Percentiles rank a stretch among this genome's conserved stretches.
Evolutionary conservation across 2,888 invertebrate genomes (phyloP).

Genomic region (Pasiphila rectangulata): DNA sequence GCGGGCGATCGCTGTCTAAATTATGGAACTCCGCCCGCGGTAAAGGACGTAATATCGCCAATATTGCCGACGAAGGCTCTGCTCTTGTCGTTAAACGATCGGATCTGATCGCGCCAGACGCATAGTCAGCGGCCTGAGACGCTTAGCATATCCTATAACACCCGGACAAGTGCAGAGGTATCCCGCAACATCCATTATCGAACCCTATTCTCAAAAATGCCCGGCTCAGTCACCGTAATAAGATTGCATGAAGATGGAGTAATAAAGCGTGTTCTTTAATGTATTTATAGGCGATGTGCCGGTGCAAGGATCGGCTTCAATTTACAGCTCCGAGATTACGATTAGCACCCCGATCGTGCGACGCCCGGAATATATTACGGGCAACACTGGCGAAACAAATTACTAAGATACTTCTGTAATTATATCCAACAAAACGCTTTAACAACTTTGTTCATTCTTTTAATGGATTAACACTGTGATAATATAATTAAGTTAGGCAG

Average conservation of each 20-base stretch:
- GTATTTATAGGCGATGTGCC: slow-evolving; percentile 72
- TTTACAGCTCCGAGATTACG: slow-evolving; percentile 62
- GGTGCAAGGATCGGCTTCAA: slow-evolving; percentile 63
- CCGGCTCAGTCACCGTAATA: slow-evolving; percentile 68
- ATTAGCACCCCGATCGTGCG: slow-evolving; percentile 53
- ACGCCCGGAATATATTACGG: slow-evolving; percentile 33
- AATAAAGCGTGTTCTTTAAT: slow-evolving; percentile 78
- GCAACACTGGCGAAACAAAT: slow-evolving; percentile 37
- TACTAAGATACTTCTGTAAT: slow-evolving; percentile 31
- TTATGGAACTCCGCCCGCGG: slow-evolving; percentile 56
- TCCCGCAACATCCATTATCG: slow-evolving; percentile 70
- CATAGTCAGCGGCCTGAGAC: slow-evolving; percentile 63
- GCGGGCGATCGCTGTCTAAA: slow-evolving; percentile 53
- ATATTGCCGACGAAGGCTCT: slow-evolving; percentile 59
- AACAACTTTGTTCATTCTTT: slow-evolving; percentile 54
- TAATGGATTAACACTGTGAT: slow-evolving; percentile 60
- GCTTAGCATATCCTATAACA: slow-evolving; percentile 74
- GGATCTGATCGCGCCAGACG: slow-evolving; percentile 51
- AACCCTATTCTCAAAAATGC: slow-evolving; percentile 75
- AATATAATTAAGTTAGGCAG: slow-evolving; percentile 53
- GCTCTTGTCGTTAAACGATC: slow-evolving; percentile 70
- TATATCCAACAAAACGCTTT: slow-evolving; percentile 36
- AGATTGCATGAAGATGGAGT: slow-evolving; percentile 78
- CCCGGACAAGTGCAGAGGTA: slow-evolving; percentile 56
- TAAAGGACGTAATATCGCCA: slow-evolving; percentile 56